Evolutionary conservation across 92 coral and sea anemone genomes (phyloP).

Genomic region (Zoanthus gigantus): DNA sequence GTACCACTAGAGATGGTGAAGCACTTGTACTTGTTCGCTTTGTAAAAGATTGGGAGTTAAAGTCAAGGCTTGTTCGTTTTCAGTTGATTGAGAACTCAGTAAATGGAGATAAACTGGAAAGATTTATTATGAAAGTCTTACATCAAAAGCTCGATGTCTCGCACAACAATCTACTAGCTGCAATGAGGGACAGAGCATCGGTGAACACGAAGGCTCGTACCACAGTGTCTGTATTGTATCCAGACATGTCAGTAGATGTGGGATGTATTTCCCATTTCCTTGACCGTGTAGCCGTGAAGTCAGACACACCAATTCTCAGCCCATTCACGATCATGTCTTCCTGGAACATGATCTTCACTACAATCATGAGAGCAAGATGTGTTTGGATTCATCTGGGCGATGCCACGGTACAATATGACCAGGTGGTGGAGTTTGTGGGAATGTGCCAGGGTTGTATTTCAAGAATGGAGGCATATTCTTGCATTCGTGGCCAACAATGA

Average conservation of each 20-base stretch:
- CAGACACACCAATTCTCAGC: conserved; percentile 36
- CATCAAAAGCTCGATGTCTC: conserved; percentile 51
- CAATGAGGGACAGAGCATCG: conserved; percentile 19
- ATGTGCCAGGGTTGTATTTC: background rate
- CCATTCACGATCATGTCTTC: background rate
- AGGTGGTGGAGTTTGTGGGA: no score
- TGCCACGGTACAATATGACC: conserved; percentile 11
- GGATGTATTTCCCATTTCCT: no score
- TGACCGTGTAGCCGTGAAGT: conserved; percentile 8
- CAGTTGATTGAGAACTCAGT: conserved; percentile 42
- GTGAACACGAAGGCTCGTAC: conserved; percentile 52
- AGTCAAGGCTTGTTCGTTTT: conserved; percentile 46
- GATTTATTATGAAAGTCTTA: conserved; percentile 45
- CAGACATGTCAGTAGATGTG: conserved; percentile 43
- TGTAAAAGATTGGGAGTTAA: conserved; percentile 47
- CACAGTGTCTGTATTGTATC: conserved; percentile 46
- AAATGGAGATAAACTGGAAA: conserved; percentile 53
- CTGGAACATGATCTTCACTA: conserved; percentile 1
- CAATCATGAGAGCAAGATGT: conserved; percentile 28
- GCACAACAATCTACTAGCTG: conserved; percentile 21
- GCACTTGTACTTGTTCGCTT: conserved; percentile 46
- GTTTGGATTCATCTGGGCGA: conserved; percentile 2
- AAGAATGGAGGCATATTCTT: background rate
- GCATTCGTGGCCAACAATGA: conserved; percentile 1
- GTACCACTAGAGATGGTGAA: conserved; percentile 62